Conservation (phyloP, 2,797 vertebrate genomes). For the Sorex maritimensis region DNA sequence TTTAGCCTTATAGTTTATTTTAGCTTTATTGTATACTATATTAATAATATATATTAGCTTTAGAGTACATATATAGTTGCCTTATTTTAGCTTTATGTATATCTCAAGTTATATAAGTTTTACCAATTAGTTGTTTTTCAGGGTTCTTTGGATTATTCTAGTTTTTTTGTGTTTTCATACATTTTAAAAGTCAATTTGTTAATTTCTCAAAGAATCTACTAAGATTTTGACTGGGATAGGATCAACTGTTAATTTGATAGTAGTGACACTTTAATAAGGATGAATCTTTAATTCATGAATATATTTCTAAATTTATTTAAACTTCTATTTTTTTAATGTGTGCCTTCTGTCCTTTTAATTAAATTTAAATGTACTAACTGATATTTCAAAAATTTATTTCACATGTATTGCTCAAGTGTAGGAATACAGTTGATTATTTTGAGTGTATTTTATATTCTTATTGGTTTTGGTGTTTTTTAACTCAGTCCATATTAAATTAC, state of each 20-base stretch:
- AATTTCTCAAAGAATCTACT: slow-evolving; percentile 24
- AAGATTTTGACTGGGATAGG: not conserved
- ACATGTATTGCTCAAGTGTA: slow-evolving; percentile 38
- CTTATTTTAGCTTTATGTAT: too few species aligned
- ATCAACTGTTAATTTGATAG: not conserved
- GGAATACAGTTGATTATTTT: slow-evolving; percentile 38
- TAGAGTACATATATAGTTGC: too few species aligned
- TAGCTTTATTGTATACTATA: too few species aligned
- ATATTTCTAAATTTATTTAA: slow-evolving; percentile 49
- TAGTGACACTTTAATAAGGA: not conserved
- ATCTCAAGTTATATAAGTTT: too few species aligned
- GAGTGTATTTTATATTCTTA: not conserved
- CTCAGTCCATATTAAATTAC: slow-evolving; percentile 1
- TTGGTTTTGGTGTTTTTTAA: slow-evolving; percentile 9
- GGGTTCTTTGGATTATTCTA: too few species aligned
- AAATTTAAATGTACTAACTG: not conserved
- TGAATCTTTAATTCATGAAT: not conserved
- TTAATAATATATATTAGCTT: too few species aligned
- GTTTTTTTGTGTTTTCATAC: too few species aligned
- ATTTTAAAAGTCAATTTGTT: slow-evolving; percentile 1
- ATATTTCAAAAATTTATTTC: not conserved
- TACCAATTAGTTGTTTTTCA: too few species aligned
- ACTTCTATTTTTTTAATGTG: not conserved
- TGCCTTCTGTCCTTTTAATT: not conserved
- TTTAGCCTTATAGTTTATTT: too few species aligned